Base-by-base conservation (phyloP, 2,888 invertebrate genomes). In the Arge pagana region DNA sequence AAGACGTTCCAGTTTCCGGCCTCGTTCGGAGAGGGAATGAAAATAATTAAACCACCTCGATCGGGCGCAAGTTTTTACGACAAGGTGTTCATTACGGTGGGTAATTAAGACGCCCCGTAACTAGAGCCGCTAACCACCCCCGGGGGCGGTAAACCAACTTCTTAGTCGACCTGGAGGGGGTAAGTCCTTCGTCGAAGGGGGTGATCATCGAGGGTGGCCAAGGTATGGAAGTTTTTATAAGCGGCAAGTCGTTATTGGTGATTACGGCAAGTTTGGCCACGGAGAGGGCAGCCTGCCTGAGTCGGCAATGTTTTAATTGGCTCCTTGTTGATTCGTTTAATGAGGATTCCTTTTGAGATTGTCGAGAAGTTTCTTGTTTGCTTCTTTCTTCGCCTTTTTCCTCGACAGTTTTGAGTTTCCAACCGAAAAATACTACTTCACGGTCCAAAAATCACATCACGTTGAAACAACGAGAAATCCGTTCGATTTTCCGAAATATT, bases 51-150 rank as follows among this genome's bases (percentile, higher is more conserved):
- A 75, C 70, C 65, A 45, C 45, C 45, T 45, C 45, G 45, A 31
- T 45, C 45, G 23, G 67, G 70, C 67, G 68, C 72, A 72, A 76
- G 71, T 76, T 76, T 76, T 76, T 75, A 75, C 75, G 76, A 76
- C 75, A 76, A 76, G 75, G 75, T 76, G 75, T 76, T 76, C 75
- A 76, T 76, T 76, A 76, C 74, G 70, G 68, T 70, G 76, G 74
- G 74, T 76, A 76, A 76, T 76, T 76, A 76, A 75, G 76, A 76
- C 73, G 74, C 73, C 73, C 74, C 71, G 74, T 72, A 75, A 74
- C 74, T 71, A 71, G 71, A 74, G 66, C 72, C 72, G 72, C 72
- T 71, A 72, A 73, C 72, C 70, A 71, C 67, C 70, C 71, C 63
- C 65, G 68, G 69, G 69, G 72, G 72, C 68, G 75, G 75, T 75